Percentiles rank a stretch among this genome's conserved stretches.
Conservation (phyloP, 2,113 vertebrate genomes). For the Tor tambroides region DNA sequence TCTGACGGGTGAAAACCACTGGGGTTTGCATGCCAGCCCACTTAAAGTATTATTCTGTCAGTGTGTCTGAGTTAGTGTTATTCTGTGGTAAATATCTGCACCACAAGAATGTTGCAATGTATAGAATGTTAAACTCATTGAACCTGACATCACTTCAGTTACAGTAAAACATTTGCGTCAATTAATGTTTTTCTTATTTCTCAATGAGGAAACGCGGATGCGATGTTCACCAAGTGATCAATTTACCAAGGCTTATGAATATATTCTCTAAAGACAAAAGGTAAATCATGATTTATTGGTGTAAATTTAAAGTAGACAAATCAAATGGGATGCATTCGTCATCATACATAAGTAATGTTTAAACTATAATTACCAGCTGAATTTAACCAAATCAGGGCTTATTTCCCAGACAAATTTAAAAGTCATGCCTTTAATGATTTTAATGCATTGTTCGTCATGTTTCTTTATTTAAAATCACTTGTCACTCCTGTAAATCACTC, state of each 20-base stretch:
- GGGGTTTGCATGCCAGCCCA: neutral
- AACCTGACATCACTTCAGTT: neutral
- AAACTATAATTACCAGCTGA: neutral
- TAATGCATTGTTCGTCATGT: neutral
- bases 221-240: neutral
- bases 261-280: neutral
- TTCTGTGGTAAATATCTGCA: conserved; percentile 16
- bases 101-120: conserved; percentile 22
- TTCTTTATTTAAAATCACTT: neutral
- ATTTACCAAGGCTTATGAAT: neutral
- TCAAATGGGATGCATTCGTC: neutral
- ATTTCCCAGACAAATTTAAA: neutral
- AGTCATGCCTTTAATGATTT: neutral
- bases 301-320: neutral
- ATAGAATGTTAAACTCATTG: conserved; percentile 4
- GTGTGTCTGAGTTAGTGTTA: neutral
- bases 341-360: neutral
- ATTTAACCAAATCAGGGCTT: neutral
- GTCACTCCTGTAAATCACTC: neutral
- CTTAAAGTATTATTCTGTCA: neutral
- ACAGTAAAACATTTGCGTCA: neutral
- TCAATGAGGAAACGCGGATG: neutral
- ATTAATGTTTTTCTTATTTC: neutral
- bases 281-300: neutral
- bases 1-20: neutral